Base-by-base conservation (phyloP, 1,140 invertebrate species). In the Vanessa tameamea region DNA sequence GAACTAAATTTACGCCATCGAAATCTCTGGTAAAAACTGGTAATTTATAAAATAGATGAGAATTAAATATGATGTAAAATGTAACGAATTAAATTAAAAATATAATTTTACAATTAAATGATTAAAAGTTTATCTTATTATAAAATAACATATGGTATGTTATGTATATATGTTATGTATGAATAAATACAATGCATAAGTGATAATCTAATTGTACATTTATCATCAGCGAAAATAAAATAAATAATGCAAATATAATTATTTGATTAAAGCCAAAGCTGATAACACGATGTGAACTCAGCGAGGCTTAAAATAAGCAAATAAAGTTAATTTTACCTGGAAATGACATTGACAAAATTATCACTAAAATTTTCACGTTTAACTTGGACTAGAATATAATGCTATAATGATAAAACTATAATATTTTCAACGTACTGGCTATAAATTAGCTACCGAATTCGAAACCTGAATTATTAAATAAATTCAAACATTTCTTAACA, bases 171-270 rank as follows among this genome's bases (percentile, higher is more conserved):
- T n/a, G n/a, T n/a, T n/a, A n/a, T 51, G 6, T 14, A 5, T n/a
- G 57, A 13, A 57, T 53, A 43, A 68, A 61, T 69, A 47, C 53
- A 63, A 63, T 63, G 61, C 23, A 59, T 55, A 63, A 50, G 68
- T 63, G 43, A 70, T 70, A 70, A 63, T 70, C 11, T 50, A 70
- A 69, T 61, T 26, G 59, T 43, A 31, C 15, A 63, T 57, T 63
- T 50, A 63, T 15, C 47, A 70, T 63, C 13, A 63, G 16, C 47
- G 68, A 61, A 63, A 47, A 69, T 61, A 61, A 69, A 59, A 26
- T 70, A 70, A 63, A 70, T 70, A 70, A 70, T 70, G 51, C 68
- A 70, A 61, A 63, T 67, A 14, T 63, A 63, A 15, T 70, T 69
- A 63, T 69, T 69, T 69, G n/a, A 70, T 70, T 48, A 61, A 50